Conservation (phyloP, 2,797 vertebrate genomes). For the Phoebastria nigripes region DNA sequence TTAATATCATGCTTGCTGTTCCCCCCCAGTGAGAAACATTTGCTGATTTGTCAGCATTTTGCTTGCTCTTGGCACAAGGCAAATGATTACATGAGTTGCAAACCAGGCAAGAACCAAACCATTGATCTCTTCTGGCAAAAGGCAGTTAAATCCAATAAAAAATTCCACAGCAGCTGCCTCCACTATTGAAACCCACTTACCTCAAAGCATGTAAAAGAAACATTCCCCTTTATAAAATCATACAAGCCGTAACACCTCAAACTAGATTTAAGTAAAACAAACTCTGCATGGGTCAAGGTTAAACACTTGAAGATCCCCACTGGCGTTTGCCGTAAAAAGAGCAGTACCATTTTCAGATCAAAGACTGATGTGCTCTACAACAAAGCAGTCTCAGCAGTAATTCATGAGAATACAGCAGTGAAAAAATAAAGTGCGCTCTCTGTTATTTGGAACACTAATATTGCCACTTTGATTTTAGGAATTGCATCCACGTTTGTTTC, state of each 20-base stretch:
- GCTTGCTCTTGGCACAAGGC: not conserved
- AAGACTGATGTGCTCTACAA: not conserved
- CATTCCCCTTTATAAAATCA: not conserved
- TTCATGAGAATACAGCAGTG: not conserved
- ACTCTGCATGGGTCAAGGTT: not conserved
- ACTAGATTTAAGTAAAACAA: conserved; percentile 10
- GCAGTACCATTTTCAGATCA: not conserved
- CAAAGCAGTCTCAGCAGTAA: not conserved
- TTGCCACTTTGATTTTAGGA: not conserved
- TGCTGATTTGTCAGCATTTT: conserved; percentile 27
- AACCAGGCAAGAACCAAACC: not conserved
- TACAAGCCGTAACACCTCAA: not conserved
- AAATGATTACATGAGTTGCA: not conserved
- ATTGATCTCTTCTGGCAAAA: conserved; percentile 8
- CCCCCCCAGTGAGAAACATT: not conserved
- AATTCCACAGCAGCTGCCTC: conserved; percentile 1
- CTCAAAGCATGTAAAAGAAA: not conserved
- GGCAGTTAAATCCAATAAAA: not conserved
- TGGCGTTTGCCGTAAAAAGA: not conserved
- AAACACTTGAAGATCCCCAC: not conserved
- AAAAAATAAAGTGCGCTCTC: not conserved
- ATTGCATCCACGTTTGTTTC: not conserved
- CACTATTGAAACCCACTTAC: not conserved
- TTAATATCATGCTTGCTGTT: not conserved
- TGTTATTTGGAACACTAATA: not conserved